Percentiles rank a stretch among this genome's conserved stretches.
phyloP scores from a whole-genome alignment of 1,140 invertebrate genomes.

The Drosophila baimaii region DNA sequence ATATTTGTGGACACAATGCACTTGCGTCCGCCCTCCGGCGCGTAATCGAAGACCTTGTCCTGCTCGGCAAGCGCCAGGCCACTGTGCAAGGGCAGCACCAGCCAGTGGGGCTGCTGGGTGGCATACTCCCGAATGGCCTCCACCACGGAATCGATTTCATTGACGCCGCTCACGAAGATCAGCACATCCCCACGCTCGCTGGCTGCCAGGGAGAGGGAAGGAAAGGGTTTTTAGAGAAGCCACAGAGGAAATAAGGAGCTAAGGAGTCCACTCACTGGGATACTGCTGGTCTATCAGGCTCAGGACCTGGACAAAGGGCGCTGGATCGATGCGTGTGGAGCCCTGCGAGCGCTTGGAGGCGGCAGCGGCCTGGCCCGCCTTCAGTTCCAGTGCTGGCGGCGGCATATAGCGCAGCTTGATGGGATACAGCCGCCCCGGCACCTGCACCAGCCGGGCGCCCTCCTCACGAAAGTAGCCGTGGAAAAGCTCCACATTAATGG shows the following conservation, averaged over 20 bases:
- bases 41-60: constrained; percentile 98
- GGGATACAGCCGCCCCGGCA: constrained; percentile 96
- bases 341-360: constrained; percentile 67
- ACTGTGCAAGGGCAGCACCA: constrained; percentile 97
- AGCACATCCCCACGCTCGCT: constrained; percentile 97
- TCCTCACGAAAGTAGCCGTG: constrained; percentile 93
- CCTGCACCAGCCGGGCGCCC: constrained; percentile 92
- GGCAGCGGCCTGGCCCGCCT: constrained; percentile 69
- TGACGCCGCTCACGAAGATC: constrained; percentile 98
- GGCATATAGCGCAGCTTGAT: constrained; percentile 96
- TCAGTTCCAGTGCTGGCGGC: constrained; percentile 88
- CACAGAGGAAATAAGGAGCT: no score
- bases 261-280: constrained; percentile 86
- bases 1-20: constrained; percentile 99
- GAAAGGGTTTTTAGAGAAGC: neutral
- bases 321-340: constrained; percentile 89
- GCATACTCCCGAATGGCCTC: constrained; percentile 95
- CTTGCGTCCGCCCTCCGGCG: constrained; percentile 97
- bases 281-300: constrained; percentile 96
- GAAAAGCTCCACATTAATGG: constrained; percentile 98
- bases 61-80: constrained; percentile 96
- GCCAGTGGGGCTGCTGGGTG: constrained; percentile 93
- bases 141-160: constrained; percentile 95
- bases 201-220: constrained; percentile 70
- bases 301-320: constrained; percentile 96